Conservation (phyloP, 64 coral and sea anemone genomes). For the Pocillopora verrucosa region DNA sequence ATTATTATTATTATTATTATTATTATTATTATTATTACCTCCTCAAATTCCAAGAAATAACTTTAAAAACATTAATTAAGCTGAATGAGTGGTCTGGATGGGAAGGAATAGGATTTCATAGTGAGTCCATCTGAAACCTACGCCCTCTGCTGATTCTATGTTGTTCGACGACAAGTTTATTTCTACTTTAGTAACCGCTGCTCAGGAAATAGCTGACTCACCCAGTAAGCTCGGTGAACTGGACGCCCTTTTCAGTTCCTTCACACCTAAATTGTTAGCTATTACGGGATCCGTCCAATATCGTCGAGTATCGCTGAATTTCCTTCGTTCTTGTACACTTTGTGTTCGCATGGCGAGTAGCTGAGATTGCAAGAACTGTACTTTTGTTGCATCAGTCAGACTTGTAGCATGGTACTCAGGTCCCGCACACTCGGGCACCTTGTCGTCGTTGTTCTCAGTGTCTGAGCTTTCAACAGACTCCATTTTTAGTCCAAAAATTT, state of each 20-base stretch:
- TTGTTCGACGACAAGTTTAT: too few relatives aligned
- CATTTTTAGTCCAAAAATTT: slow-evolving; percentile 14
- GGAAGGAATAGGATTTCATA: too few relatives aligned
- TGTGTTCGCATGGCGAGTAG: slow-evolving; percentile 60
- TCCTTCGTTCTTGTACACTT: slow-evolving; percentile 63
- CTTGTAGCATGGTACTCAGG: slow-evolving; percentile 29
- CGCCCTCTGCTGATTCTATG: too few relatives aligned
- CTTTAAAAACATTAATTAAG: too few relatives aligned
- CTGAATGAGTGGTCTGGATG: too few relatives aligned
- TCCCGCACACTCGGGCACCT: neutral
- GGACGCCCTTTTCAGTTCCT: slow-evolving; percentile 53
- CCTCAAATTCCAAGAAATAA: too few relatives aligned
- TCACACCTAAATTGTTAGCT: slow-evolving; percentile 13
- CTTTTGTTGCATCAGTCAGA: slow-evolving; percentile 83
- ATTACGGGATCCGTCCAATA: slow-evolving; percentile 71
- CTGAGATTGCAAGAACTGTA: slow-evolving; percentile 61
- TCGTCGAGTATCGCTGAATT: slow-evolving; percentile 66
- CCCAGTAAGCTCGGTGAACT: slow-evolving; percentile 83
- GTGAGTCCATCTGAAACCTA: too few relatives aligned
- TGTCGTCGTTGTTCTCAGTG: slow-evolving; percentile 18
- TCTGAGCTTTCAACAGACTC: slow-evolving; percentile 36
- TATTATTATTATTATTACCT: too few relatives aligned
- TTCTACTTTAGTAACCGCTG: too few relatives aligned
- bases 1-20: too few relatives aligned
- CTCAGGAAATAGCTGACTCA: slow-evolving; percentile 4